phyloP scores from a whole-genome alignment of 2,888 invertebrate genomes.

The Spilosoma lubricipeda region DNA sequence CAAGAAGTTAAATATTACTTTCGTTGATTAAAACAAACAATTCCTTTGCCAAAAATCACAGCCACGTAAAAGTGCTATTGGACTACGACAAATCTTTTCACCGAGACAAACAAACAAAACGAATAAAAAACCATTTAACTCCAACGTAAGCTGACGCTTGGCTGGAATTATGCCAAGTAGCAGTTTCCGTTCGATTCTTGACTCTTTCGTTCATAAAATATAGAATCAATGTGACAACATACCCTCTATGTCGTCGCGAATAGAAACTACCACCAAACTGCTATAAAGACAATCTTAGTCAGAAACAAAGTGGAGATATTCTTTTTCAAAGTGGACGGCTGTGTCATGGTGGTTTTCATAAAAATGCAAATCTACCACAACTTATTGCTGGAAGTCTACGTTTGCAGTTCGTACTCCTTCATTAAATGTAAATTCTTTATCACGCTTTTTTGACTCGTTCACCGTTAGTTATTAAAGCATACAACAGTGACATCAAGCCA shows the following conservation, averaged over 20 bases:
- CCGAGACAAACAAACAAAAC: conserved; percentile 47
- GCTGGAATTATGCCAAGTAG: conserved; percentile 55
- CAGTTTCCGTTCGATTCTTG: conserved; percentile 49
- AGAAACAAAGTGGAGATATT: conserved; percentile 50
- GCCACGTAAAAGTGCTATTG: conserved; percentile 13
- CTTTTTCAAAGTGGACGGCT: conserved; percentile 54
- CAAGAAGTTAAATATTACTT: background rate
- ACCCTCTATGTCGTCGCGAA: conserved; percentile 34
- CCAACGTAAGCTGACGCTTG: conserved; percentile 54
- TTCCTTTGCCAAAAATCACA: conserved; percentile 30
- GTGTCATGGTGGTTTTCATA: conserved; percentile 67
- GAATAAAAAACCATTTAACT: conserved; percentile 48
- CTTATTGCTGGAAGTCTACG: conserved; percentile 59
- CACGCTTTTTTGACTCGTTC: conserved; percentile 55
- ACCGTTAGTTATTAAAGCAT: conserved; percentile 54
- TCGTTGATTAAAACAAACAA: conserved; percentile 4
- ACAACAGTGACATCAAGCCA: conserved; percentile 48
- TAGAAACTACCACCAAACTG: conserved; percentile 53
- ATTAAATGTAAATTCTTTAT: conserved; percentile 70
- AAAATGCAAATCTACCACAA: conserved; percentile 69
- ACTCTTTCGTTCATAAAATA: conserved; percentile 53
- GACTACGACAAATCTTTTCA: conserved; percentile 47
- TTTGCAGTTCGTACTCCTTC: conserved; percentile 56
- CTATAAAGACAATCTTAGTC: conserved; percentile 56
- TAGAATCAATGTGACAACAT: conserved; percentile 47